Conservation (phyloP, 2,888 invertebrate genomes). For the Cyaniris semiargus region DNA sequence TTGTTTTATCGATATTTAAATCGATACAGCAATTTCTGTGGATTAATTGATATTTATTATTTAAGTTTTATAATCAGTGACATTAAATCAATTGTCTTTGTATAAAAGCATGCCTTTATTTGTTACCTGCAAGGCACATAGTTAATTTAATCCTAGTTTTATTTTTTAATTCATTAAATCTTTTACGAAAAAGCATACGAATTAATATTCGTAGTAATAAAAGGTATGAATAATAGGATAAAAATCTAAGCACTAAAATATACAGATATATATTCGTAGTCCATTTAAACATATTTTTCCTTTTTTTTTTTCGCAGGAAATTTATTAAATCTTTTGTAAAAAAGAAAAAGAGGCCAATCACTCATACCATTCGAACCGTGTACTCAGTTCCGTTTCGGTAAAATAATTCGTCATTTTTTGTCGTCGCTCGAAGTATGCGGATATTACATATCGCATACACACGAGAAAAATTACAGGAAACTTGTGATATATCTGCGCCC, state of each 20-base stretch:
- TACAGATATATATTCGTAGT: background rate
- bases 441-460: slow-evolving; percentile 11
- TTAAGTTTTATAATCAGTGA: too few relatives aligned
- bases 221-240: too few relatives aligned
- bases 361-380: slow-evolving; percentile 6
- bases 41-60: too few relatives aligned
- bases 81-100: too few relatives aligned
- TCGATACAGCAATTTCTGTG: too few relatives aligned
- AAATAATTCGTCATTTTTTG: slow-evolving; percentile 5
- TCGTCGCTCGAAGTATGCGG: background rate
- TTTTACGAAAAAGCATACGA: background rate
- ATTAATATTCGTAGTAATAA: background rate
- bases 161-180: background rate
- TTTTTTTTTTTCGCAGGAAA: background rate
- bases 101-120: too few relatives aligned
- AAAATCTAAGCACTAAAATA: too few relatives aligned
- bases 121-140: too few relatives aligned
- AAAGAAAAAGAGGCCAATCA: background rate
- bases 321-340: background rate
- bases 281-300: background rate
- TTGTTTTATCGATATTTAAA: background rate
- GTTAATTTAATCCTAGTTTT: background rate
- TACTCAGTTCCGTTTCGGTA: background rate
- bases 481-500: background rate
- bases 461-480: slow-evolving; percentile 25